Base-by-base conservation (phyloP, 2,888 invertebrate species). In the Nasonovia ribisnigri region DNA sequence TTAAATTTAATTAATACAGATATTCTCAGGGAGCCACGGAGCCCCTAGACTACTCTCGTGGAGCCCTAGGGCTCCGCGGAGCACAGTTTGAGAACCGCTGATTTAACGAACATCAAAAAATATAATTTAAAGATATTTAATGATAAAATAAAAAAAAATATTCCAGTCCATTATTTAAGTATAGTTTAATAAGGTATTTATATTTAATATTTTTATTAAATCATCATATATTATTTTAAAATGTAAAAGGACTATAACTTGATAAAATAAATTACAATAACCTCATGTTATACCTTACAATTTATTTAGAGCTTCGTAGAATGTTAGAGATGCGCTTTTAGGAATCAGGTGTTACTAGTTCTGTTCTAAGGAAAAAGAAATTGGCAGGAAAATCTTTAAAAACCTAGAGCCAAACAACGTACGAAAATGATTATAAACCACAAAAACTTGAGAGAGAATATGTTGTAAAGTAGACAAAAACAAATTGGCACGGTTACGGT, bases 401-500 rank as follows among this genome's bases (percentile, higher is more conserved):
- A 57, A 60, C 20, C 57, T 26, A 13, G 42, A 42, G 88, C 88
- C 54, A 88, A 88, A 88, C 3, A 42, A 13, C 42, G 42, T 57
- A 26, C 8, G 26, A 54, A 88, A 88, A 88, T 54, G 24, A 54
- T 42, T 88, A 13, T 57, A 57, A 26, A 42, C 26, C 42, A 88
- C 54, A 57, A 57, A 57, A 54, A 26, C 51, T 57, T 20, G 42
- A 26, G 36, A 88, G 4, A 54, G 6, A 88, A 57, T 54, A 54
- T 57, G 26, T 36, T 88, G 48, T 88, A n/a, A 4, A 88, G 16
- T 88, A 86, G 51, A 88, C 48, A 88, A 88, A 57, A 88, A 54
- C 24, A 57, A 88, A 57, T 88, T 88, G 88, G 42, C 54, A 88
- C 13, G 5, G 24, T 42, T 57, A 88, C 88, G 24, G 77, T 77